Base-by-base conservation (phyloP, 2,113 vertebrate species). In the Mungos mungo region DNA sequence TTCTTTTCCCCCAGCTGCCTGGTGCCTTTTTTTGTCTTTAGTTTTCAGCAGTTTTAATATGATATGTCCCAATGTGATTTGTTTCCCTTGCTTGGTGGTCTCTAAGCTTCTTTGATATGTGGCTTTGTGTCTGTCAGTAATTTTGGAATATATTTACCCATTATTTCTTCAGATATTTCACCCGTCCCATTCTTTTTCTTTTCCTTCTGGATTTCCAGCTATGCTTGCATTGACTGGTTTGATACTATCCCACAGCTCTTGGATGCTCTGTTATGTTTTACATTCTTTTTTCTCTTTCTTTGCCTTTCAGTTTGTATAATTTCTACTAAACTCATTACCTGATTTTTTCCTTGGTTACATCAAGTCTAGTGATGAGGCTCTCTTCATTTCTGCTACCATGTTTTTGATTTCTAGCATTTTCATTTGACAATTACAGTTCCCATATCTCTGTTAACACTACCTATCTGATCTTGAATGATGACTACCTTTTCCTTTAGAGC, bases 111-210 rank as follows among this genome's bases (percentile, higher is more conserved):
- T 93, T 88, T 14, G 21, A 60, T 88, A 93, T 72, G 23, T 60
- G 60, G 65, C 76, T 88, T 84, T 90, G 50, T 85, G 16, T 38
- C 90, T 97, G 33, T 95, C 29, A 38, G 3, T 88, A 41, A 95
- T 57, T 89, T 92, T 31, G 47, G 68, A 76, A 74, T 93, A 52
- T 90, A 10, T 93, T 96, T 89, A 83, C n/a, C 41, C 71, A 81
- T 79, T 90, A 45, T 93, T 93, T 76, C 15, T 91, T 93, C n/a
- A 92, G 14, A 35, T 92, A 89, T 89, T 92, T 89, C 19, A 77
- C 50, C 66, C 76, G 14, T 15, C 29, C 5, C n/a, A 41, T 71
- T 90, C 31, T 41, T 87, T 86, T 86, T 54, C 50, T 72, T 95
- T 14, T 93, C 84, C 41, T 87, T 74, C n/a, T 16, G 10, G 57